Percentiles rank a stretch among this genome's conserved stretches.
These are phyloP conservation scores for Meganola albula DNA, from an alignment of 2,888 invertebrate species.

Conservation along the genomic window DNA sequence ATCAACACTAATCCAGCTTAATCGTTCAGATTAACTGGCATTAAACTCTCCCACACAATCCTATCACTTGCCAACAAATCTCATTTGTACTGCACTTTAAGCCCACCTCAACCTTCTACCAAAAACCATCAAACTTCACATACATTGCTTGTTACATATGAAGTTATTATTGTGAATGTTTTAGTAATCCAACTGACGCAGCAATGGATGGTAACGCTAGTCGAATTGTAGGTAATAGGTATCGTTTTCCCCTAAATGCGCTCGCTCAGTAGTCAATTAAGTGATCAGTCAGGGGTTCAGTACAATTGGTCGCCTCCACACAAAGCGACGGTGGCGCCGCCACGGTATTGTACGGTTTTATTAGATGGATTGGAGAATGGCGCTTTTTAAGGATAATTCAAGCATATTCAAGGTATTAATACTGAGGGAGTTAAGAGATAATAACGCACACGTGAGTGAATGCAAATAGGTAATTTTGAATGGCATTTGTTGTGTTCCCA, in stretches of 20 bases:
- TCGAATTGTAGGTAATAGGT: conserved; percentile 18
- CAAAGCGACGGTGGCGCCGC: conserved; percentile 60
- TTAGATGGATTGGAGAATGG: conserved; percentile 56
- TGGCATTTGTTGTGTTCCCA: conserved; percentile 15
- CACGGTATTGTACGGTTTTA: conserved; percentile 52
- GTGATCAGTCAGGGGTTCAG: conserved; percentile 73
- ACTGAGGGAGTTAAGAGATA: conserved; percentile 25
- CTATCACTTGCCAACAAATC: conserved; percentile 68
- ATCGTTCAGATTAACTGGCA: conserved; percentile 62
- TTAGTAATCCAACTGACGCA: not conserved
- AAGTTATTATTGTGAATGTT: not conserved
- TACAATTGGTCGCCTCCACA: conserved; percentile 74
- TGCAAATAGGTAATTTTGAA: conserved; percentile 22
- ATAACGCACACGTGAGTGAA: conserved; percentile 25
- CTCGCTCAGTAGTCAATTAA: conserved; percentile 72
- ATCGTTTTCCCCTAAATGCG: conserved; percentile 47
- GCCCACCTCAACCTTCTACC: conserved; percentile 31
- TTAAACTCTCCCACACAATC: conserved; percentile 62
- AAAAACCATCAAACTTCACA: conserved; percentile 6
- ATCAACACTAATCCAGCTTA: conserved; percentile 43
- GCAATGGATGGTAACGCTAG: conserved; percentile 30
- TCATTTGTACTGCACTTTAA: conserved; percentile 70
- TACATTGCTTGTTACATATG: too few relatives aligned
- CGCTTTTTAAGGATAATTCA: conserved; percentile 43
- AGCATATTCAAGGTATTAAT: conserved; percentile 32